phyloP scores from a whole-genome alignment of 1,140 invertebrate genomes.

The Telenomus remus region DNA sequence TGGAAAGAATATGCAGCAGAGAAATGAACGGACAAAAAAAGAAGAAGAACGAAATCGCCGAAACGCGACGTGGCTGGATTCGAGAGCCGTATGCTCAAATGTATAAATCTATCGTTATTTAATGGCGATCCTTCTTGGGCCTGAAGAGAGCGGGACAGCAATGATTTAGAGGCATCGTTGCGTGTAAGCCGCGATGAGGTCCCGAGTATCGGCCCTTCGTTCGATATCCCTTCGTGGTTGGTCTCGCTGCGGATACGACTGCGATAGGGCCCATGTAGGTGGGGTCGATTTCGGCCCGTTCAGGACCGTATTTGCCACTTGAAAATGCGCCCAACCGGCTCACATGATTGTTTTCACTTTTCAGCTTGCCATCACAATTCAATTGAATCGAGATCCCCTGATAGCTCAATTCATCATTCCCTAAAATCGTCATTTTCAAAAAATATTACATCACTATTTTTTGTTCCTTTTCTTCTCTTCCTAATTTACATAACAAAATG shows the following conservation, averaged over 20 bases:
- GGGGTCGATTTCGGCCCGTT: slow-evolving; percentile 50
- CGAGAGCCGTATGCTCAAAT: slow-evolving; percentile 58
- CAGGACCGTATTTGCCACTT: slow-evolving; percentile 56
- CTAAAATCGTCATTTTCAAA: no score
- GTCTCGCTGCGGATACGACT: slow-evolving; percentile 44
- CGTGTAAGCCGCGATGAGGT: slow-evolving; percentile 65
- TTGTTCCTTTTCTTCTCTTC: no score
- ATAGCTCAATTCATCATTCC: no score
- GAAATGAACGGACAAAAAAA: not conserved
- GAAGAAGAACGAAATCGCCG: slow-evolving; percentile 62
- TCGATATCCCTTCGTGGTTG: slow-evolving; percentile 55
- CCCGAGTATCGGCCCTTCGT: slow-evolving; percentile 49
- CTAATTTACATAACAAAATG: no score
- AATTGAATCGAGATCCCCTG: no score
- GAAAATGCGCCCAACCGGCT: slow-evolving; percentile 60
- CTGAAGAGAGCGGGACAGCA: slow-evolving; percentile 62
- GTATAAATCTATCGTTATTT: slow-evolving; percentile 71
- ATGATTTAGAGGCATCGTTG: slow-evolving; percentile 68
- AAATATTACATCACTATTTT: no score
- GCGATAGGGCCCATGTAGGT: slow-evolving; percentile 48
- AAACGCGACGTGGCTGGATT: slow-evolving; percentile 61
- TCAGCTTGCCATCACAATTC: no score
- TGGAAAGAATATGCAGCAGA: not conserved
- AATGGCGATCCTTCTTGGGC: slow-evolving; percentile 59
- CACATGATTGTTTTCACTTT: no score